A percentile compares a stretch with the other conserved stretches of the same genome.
Evolutionary conservation across 2,888 invertebrate genomes (phyloP).

Genomic region (Ennomos quercinarius): DNA sequence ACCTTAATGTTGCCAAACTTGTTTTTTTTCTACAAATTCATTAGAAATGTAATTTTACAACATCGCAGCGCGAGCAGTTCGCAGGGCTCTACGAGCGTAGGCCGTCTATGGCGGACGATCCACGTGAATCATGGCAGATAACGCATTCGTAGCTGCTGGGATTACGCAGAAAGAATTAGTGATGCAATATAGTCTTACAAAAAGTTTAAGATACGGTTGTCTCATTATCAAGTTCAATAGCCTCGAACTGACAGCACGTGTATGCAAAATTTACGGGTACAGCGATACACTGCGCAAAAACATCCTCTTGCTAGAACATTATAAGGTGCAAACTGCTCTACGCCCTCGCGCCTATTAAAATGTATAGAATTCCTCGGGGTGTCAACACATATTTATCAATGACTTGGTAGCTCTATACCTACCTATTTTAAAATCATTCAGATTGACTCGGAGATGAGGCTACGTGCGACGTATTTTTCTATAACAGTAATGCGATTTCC

Average conservation of each 20-base stretch:
- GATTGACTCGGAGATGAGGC: slow-evolving; percentile 63
- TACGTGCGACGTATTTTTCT: slow-evolving; percentile 51
- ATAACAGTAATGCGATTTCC: slow-evolving; percentile 52
- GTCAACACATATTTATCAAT: slow-evolving; percentile 80
- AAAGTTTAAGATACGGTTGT: slow-evolving; percentile 73
- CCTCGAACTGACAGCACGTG: slow-evolving; percentile 80
- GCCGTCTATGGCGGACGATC: slow-evolving; percentile 31
- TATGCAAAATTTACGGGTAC: slow-evolving; percentile 76
- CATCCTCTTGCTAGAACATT: slow-evolving; percentile 59
- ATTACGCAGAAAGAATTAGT: slow-evolving; percentile 64
- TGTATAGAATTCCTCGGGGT: slow-evolving; percentile 73
- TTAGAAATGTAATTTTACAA: slow-evolving; percentile 43
- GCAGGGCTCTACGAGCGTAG: slow-evolving; percentile 28
- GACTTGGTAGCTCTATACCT: slow-evolving; percentile 60
- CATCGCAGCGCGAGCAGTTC: slow-evolving; percentile 37
- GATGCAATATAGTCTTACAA: slow-evolving; percentile 74
- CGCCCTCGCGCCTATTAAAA: slow-evolving; percentile 56
- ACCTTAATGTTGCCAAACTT: slow-evolving; percentile 62
- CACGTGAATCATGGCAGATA: slow-evolving; percentile 55
- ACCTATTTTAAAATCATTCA: slow-evolving; percentile 55
- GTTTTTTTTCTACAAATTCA: slow-evolving; percentile 56
- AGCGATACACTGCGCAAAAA: slow-evolving; percentile 66
- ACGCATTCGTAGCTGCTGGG: slow-evolving; percentile 39
- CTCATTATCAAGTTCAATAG: slow-evolving; percentile 85
- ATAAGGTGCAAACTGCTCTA: slow-evolving; percentile 76